Evolutionary conservation across 92 coral and sea anemone genomes (phyloP).

Genomic region (Metridium senile): DNA sequence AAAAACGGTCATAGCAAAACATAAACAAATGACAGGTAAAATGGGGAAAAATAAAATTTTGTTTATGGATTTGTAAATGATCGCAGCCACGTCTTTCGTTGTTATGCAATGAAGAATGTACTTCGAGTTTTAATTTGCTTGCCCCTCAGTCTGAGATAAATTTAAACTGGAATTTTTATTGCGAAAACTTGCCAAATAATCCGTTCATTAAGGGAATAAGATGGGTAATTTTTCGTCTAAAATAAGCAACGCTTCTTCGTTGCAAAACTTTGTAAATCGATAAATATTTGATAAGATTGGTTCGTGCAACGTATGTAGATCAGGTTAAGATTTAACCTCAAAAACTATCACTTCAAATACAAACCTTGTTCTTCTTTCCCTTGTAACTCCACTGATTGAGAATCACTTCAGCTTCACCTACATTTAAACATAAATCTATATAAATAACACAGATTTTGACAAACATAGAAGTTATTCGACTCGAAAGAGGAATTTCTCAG

Average conservation of each 20-base stretch:
- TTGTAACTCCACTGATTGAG: conserved; percentile 74
- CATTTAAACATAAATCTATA: neutral
- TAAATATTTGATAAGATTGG: conserved; percentile 36
- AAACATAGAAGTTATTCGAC: neutral
- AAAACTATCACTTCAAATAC: conserved; percentile 7
- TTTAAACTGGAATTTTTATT: too few species aligned
- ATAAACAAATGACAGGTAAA: conserved; percentile 25
- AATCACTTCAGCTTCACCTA: conserved; percentile 69
- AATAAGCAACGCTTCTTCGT: conserved; percentile 8
- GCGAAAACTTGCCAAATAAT: too few species aligned
- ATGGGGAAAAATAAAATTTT: conserved; percentile 22
- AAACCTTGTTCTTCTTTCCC: conserved; percentile 76
- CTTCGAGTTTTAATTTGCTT: neutral
- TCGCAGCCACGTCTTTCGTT: conserved; percentile 31
- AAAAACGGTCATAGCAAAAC: neutral
- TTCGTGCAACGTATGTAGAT: conserved; percentile 22
- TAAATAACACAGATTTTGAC: too few species aligned
- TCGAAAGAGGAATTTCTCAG: conserved; percentile 25
- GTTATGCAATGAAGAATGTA: conserved; percentile 36
- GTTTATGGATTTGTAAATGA: conserved; percentile 14
- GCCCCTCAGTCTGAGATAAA: neutral
- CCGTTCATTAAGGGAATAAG: too few species aligned
- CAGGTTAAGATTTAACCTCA: conserved; percentile 18
- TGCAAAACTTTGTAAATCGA: conserved; percentile 38
- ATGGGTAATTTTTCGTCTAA: neutral